These are phyloP conservation scores for Acanthochromis polyacanthus DNA, from an alignment of 2,113 vertebrate species.

Conservation along the genomic window DNA sequence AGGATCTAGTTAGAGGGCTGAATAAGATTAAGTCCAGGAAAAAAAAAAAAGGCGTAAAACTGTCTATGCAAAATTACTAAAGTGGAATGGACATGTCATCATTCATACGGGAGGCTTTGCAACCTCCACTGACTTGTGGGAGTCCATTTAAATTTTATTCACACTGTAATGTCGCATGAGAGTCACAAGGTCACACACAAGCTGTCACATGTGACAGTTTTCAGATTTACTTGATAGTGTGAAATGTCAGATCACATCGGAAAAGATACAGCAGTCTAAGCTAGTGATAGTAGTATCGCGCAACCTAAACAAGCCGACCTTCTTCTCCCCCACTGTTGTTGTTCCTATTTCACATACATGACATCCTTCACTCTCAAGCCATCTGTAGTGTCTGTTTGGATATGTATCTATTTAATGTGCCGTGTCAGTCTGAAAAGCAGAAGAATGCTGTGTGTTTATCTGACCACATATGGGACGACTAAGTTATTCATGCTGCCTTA, in stretches of 20 bases:
- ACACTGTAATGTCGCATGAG: neutral
- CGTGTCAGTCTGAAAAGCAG: neutral
- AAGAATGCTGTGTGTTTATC: neutral
- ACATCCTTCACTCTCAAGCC: neutral
- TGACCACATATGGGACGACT: neutral
- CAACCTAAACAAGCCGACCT: neutral
- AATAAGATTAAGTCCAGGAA: too few relatives aligned
- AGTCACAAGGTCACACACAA: constrained; percentile 16
- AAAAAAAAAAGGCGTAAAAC: too few relatives aligned
- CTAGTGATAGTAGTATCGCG: neutral
- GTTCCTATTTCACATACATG: neutral
- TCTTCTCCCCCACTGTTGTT: neutral
- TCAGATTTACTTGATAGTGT: constrained; percentile 4
- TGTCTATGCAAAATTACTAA: too few relatives aligned
- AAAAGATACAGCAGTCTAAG: constrained; percentile 12
- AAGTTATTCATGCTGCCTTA: neutral
- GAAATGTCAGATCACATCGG: constrained; percentile 8
- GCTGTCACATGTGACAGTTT: neutral
- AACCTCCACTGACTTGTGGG: neutral
- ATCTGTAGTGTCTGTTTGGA: neutral
- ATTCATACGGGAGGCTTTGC: neutral
- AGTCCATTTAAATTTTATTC: constrained; percentile 10
- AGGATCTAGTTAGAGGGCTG: too few relatives aligned
- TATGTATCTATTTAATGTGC: neutral
- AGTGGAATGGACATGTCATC: neutral